These are phyloP conservation scores for Rhamphomyia laevipes DNA, from an alignment of 2,888 invertebrate species.

Conservation along the genomic window DNA sequence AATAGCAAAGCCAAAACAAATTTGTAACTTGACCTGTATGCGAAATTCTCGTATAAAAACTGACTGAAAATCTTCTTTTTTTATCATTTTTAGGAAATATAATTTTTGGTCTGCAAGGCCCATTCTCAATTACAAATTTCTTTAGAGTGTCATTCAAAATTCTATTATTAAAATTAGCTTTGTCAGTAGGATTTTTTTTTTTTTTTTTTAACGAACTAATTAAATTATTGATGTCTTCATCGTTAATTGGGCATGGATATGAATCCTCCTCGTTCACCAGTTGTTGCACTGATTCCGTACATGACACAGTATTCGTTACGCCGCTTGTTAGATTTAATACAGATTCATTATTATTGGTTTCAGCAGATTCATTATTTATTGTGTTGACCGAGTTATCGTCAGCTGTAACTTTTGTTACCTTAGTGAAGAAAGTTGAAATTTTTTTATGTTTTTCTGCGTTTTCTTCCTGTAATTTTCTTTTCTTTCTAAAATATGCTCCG, in stretches of 20 bases:
- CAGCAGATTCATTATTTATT: neutral
- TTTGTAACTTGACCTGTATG: conserved; percentile 2
- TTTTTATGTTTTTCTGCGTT: neutral
- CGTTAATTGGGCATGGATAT: neutral
- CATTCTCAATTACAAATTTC: neutral
- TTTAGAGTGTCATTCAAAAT: neutral
- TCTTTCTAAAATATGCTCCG: neutral
- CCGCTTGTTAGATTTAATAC: neutral
- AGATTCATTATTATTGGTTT: too few species aligned
- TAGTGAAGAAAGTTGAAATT: conserved; percentile 1
- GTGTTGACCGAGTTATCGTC: neutral
- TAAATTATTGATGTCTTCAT: neutral
- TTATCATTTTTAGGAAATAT: conserved; percentile 2
- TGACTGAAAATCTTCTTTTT: neutral
- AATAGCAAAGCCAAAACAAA: conserved; percentile 4
- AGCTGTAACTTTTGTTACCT: conserved; percentile 1
- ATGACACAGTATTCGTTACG: neutral
- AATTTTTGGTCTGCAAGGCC: conserved; percentile 1
- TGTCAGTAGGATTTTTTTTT: conserved; percentile 1
- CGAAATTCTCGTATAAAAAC: conserved; percentile 1
- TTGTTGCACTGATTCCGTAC: neutral
- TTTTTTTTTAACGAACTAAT: neutral
- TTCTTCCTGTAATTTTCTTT: conserved; percentile 1
- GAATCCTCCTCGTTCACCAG: neutral
- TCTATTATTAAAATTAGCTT: neutral